Evolutionary conservation across 2,888 invertebrate species (phyloP), one percentile per base, ranked within the genome.

Genomic region (Drosophila leonis): DNA sequence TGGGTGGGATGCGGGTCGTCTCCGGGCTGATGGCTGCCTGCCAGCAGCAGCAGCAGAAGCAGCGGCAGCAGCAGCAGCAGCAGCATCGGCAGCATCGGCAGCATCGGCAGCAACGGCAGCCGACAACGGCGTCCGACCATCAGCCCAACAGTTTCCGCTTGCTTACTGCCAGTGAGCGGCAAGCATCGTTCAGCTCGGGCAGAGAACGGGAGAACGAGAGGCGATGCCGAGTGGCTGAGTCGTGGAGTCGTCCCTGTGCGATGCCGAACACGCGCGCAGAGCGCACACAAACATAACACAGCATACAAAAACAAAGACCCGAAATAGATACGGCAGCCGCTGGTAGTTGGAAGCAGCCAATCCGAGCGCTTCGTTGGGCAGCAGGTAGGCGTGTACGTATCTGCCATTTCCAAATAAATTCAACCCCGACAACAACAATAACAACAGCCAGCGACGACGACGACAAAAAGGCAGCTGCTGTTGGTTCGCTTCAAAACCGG

Each of bases 141-240:
- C 92, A 92, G 92, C 89, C 82, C 83, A 91, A 92, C 92, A 89
- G 92, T 90, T 91, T 90, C 90, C 92, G 87, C 90, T 83, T 87
- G 91, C 84, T 90, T 91, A 88, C 86, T 81, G 88, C 83, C 70
- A 82, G 80, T 59, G 65, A 69, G 60, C 66, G 59, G 60, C 60
- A 44, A 55, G 68, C 42, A 51, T 44, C 24, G 33, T 35, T 15
- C 49, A 37, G 42, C 18, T 18, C n/a, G 42, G 56, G 18, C 42
- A 51, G 63, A 46, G 57, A 20, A 52, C 52, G 52, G 57, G 67
- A 41, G 37, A 52, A 68, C 62, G 55, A 69, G 76, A 63, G 59
- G 65, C 63, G 80, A 57, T 65, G 71, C 52, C 56, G 52, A 60
- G 49, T 24, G 33, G 52, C 39, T 42, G 61, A 64, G 75, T 67